Evolutionary conservation across 2,888 invertebrate genomes (phyloP).

Genomic region (Thecophora atra): DNA sequence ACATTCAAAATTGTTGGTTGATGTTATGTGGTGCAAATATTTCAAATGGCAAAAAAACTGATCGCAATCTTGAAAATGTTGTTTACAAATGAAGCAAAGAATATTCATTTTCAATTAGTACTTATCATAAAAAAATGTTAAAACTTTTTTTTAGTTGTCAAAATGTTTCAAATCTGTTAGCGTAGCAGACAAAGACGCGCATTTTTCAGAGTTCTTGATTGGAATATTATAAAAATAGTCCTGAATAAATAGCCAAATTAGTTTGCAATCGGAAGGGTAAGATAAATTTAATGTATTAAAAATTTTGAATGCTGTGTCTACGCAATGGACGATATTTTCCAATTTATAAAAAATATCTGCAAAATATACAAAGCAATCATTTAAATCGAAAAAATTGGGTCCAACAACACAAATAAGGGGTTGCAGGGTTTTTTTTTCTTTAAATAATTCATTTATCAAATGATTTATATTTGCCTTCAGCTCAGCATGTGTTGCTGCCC

Average conservation of each 20-base stretch:
- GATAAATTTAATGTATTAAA: conserved; percentile 7
- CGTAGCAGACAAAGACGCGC: not conserved
- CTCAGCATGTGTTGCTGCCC: not conserved
- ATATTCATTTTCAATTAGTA: conserved; percentile 3
- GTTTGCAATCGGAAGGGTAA: conserved; percentile 8
- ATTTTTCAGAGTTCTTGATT: not conserved
- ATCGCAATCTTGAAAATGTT: conserved; percentile 1
- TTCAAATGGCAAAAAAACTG: conserved; percentile 9
- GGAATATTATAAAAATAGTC: conserved; percentile 5
- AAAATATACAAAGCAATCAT: not conserved
- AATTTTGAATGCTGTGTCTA: conserved; percentile 16
- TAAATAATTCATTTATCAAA: not conserved
- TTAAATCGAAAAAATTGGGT: not conserved
- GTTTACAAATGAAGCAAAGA: not conserved
- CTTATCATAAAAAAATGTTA: not conserved
- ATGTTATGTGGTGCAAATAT: not conserved
- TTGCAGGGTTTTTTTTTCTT: not conserved
- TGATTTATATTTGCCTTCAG: not conserved
- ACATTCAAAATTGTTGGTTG: not conserved
- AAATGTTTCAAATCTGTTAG: conserved; percentile 6
- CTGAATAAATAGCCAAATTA: conserved; percentile 13
- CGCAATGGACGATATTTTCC: conserved; percentile 9
- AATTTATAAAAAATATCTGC: not conserved
- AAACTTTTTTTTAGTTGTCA: conserved; percentile 3
- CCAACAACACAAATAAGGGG: not conserved